Evolutionary conservation across 1,140 invertebrate genomes (phyloP).

Genomic region (Drosophila paulistorum): DNA sequence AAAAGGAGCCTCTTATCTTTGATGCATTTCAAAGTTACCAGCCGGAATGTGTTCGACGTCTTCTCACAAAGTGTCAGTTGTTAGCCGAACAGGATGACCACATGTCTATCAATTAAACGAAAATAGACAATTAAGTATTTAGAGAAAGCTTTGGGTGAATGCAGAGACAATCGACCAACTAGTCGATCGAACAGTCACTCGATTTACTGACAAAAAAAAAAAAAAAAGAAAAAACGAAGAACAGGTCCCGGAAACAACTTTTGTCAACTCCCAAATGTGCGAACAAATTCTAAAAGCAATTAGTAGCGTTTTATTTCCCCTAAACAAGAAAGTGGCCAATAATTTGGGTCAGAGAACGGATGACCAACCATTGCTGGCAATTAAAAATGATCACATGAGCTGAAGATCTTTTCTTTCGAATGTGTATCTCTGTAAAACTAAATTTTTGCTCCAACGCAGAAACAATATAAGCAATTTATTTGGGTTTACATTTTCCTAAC

Average conservation of each 20-base stretch:
- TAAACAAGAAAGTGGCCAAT: background rate
- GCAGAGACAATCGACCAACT: constrained; percentile 45
- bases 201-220: constrained; percentile 34
- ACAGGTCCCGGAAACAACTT: constrained; percentile 44
- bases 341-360: constrained; percentile 55
- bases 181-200: constrained; percentile 19
- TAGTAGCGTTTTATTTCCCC: constrained; percentile 22
- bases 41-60: constrained; percentile 44
- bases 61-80: constrained; percentile 74
- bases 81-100: constrained; percentile 67
- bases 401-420: background rate
- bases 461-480: background rate
- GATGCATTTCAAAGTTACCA: constrained; percentile 26
- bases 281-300: constrained; percentile 55
- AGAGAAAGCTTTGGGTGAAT: constrained; percentile 77
- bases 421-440: no score
- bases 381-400: background rate
- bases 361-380: constrained; percentile 1
- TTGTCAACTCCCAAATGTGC: constrained; percentile 55
- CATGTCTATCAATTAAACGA: constrained; percentile 77
- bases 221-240: constrained; percentile 6
- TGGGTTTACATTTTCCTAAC: background rate
- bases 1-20: background rate
- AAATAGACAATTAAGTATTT: constrained; percentile 74
- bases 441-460: background rate